Base-by-base conservation (phyloP, 2,888 invertebrate species). In the Disparrhopalites patrizii region DNA sequence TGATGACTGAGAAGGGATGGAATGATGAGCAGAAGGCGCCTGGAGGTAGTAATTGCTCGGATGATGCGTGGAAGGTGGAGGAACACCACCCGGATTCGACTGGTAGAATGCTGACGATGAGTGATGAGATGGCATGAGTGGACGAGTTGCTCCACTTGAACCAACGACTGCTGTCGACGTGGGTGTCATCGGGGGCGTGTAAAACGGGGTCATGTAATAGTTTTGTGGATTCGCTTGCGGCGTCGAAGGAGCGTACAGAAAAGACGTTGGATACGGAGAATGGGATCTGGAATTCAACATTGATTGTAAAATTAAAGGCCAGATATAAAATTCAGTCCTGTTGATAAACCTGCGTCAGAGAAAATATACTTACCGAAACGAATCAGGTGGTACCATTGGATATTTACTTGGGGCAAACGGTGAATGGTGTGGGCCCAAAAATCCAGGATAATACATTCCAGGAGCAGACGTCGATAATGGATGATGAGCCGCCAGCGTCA, bases 161-260 rank as follows among this genome's bases (percentile, higher is more conserved):
- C 67, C 67, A 13, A 68, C 51, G 8, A 51, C 67, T 18, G 70
- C 68, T 36, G 68, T 66, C 47, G 68, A 56, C 18, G 69, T 70
- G n/a, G 71, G 72, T 5, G 74, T 72, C 54, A 72, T 69, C n/a
- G 73, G 75, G 20, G 75, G 72, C 2, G 71, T 72, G 64, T 74
- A 74, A 38, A 73, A 74, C 3, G 74, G 74, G 20, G 73, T 71
- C 74, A 74, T 73, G 65, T 65, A 65, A 31, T 72, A 74, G 54
- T 73, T 72, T 50, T 67, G 68, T 43, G 73, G 72, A 8, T 68
- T 65, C 18, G 73, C 62, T 54, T 66, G 68, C 10, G 73, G 71
- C 18, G 72, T 70, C 23, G 70, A 64, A 28, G 73, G 70, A 30
- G 70, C 68, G 61, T 72, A 74, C 27, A 74, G 62, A 47, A 70